A percentile compares a stretch with the other conserved stretches of the same genome.
phyloP scores from a whole-genome alignment of 2,797 vertebrate species.

The Petrocephalus schoutedeni region DNA sequence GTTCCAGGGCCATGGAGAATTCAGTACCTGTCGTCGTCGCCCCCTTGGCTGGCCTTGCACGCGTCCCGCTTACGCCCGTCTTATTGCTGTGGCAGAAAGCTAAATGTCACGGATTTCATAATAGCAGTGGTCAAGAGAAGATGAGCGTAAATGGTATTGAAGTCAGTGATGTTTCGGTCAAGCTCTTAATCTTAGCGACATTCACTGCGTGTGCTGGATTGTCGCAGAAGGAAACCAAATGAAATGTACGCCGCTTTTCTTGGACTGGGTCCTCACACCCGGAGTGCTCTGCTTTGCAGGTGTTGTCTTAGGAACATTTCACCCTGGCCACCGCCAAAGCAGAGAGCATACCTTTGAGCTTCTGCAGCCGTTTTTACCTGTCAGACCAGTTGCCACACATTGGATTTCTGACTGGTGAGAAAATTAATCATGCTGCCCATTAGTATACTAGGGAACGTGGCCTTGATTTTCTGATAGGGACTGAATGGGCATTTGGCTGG shows the following conservation, averaged over 20 bases:
- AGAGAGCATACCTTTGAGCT: not conserved
- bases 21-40: not conserved
- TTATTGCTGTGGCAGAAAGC: not conserved
- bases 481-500: not conserved
- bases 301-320: not conserved
- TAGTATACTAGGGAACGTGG: not conserved
- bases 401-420: not conserved
- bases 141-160: not conserved
- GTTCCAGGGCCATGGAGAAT: no score
- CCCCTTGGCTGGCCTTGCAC: not conserved
- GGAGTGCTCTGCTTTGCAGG: not conserved
- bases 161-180: not conserved
- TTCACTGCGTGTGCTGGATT: not conserved
- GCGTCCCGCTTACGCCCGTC: not conserved
- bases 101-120: not conserved
- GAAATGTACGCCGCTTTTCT: not conserved
- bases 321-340: not conserved
- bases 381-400: not conserved
- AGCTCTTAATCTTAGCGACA: not conserved
- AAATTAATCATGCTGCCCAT: not conserved
- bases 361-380: not conserved
- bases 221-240: not conserved
- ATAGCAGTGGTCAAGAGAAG: not conserved
- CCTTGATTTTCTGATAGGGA: constrained; percentile 8
- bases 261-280: not conserved